Evolutionary conservation across 1,140 invertebrate species (phyloP).

Genomic region (Periplaneta americana): DNA sequence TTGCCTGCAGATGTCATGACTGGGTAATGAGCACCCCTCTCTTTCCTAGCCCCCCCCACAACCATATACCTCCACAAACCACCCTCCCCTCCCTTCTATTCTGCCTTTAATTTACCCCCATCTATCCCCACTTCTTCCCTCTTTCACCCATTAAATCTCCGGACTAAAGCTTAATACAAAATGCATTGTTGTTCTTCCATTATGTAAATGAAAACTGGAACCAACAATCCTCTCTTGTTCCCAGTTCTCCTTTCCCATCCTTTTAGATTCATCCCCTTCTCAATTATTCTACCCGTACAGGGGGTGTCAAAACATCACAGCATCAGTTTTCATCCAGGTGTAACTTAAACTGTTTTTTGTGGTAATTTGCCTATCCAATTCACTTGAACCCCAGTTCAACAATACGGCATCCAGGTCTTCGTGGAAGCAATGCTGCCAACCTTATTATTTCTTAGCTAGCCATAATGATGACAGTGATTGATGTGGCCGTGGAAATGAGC

Average conservation of each 20-base stretch:
- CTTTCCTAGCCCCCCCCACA: background rate
- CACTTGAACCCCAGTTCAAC: no score
- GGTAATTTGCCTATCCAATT: no score
- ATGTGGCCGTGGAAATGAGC: no score
- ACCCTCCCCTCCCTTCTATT: constrained; percentile 4
- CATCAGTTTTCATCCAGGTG: background rate
- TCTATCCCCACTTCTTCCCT: constrained; percentile 15
- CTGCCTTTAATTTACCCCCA: constrained; percentile 9
- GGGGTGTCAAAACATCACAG: background rate
- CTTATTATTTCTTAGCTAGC: no score
- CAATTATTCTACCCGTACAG: background rate
- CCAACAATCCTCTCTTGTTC: constrained; percentile 20
- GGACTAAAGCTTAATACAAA: constrained; percentile 40
- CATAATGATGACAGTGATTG: no score
- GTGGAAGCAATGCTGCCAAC: no score
- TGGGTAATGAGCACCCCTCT: constrained; percentile 26
- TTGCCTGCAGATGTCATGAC: constrained; percentile 32
- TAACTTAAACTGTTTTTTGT: background rate
- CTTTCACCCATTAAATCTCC: constrained; percentile 35
- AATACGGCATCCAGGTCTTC: no score
- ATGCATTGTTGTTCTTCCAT: constrained; percentile 43
- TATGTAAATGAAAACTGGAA: constrained; percentile 40
- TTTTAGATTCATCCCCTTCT: constrained; percentile 4
- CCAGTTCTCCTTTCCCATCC: background rate
- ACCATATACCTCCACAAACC: background rate